Evolutionary conservation across 2,888 invertebrate species (phyloP).

Genomic region (Diplolepis rosae): DNA sequence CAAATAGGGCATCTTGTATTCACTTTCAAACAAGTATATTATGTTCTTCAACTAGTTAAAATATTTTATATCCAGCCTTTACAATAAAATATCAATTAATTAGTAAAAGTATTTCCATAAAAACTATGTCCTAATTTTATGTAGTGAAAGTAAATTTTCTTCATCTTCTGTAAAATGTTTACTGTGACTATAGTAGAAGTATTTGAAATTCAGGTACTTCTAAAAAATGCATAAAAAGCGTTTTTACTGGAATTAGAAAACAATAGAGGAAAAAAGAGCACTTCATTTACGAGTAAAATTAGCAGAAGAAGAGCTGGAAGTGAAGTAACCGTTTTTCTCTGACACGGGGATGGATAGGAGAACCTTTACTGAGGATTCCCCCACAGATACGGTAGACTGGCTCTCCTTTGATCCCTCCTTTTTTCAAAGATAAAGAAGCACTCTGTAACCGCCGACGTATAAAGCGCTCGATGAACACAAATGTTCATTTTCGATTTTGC

Average conservation of each 20-base stretch:
- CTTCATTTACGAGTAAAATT: conserved; percentile 12
- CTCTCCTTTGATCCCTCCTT: conserved; percentile 8
- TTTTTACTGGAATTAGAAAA: not conserved
- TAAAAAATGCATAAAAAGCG: no score
- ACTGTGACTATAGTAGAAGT: no score
- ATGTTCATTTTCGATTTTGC: conserved; percentile 18
- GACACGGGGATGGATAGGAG: conserved; percentile 9
- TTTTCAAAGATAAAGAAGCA: conserved; percentile 29
- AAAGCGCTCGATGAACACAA: not conserved
- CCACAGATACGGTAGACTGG: conserved; percentile 12
- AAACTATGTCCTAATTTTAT: no score
- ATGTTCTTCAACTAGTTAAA: no score
- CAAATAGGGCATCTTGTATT: no score
- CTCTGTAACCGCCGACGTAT: not conserved
- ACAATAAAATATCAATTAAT: no score
- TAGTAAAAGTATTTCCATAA: no score
- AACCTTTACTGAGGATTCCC: not conserved
- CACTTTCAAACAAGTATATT: no score
- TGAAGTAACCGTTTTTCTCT: conserved; percentile 26
- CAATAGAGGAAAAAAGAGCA: not conserved
- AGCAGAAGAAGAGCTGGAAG: conserved; percentile 6
- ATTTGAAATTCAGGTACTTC: no score
- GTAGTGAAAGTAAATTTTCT: no score
- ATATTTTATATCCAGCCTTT: no score
- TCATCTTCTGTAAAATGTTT: no score